Evolutionary conservation across 1,140 invertebrate genomes (phyloP).

Genomic region (Leptoteleia sp.): DNA sequence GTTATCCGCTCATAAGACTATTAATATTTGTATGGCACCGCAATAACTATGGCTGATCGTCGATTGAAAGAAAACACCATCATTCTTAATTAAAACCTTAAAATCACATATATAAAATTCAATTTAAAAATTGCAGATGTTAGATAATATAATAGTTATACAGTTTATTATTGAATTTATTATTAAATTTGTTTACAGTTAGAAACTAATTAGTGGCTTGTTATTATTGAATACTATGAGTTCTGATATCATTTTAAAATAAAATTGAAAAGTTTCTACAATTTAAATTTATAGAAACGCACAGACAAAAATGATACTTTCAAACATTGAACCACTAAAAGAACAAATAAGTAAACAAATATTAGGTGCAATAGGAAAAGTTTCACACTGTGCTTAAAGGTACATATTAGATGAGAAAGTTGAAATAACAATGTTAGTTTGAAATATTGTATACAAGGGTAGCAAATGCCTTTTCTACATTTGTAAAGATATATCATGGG

Average conservation of each 20-base stretch:
- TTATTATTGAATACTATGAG: no score
- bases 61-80: slow-evolving; percentile 9
- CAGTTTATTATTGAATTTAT: no score
- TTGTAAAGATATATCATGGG: slow-evolving; percentile 12
- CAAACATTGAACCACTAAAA: no score
- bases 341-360: slow-evolving; percentile 6
- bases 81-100: slow-evolving; percentile 21
- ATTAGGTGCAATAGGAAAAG: slow-evolving; percentile 4
- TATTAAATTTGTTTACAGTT: no score
- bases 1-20: slow-evolving; percentile 52
- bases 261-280: no score
- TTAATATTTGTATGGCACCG: slow-evolving; percentile 34
- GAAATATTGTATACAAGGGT: slow-evolving; percentile 31
- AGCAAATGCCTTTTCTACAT: slow-evolving; percentile 10
- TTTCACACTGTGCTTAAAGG: slow-evolving; percentile 50
- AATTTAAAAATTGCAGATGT: no score
- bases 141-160: no score
- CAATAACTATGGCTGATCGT: slow-evolving; percentile 25
- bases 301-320: no score
- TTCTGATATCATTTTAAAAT: no score
- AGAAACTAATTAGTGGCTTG: no score
- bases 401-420: slow-evolving; percentile 71
- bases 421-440: slow-evolving; percentile 75
- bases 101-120: no score
- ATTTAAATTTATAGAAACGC: no score